Conservation (phyloP, 2,113 vertebrate genomes). For the Dasyornis broadbenti region DNA sequence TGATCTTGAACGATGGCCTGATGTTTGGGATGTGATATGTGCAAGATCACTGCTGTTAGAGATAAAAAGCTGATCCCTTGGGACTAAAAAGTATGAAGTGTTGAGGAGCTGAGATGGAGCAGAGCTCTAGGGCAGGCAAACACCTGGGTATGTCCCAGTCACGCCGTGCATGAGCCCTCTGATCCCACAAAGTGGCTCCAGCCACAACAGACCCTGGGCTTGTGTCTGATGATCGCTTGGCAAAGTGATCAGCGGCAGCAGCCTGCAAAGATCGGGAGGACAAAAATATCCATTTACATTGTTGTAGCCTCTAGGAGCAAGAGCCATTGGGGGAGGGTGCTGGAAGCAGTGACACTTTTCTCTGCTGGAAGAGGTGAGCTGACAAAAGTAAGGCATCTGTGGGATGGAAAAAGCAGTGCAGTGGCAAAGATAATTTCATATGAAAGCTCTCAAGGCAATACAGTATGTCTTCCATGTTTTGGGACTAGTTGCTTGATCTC, state of each 20-base stretch:
- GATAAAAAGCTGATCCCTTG: background rate
- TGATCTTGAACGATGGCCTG: background rate
- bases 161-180: accelerated
- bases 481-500: background rate
- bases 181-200: background rate
- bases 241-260: background rate
- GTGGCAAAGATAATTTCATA: background rate
- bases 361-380: background rate
- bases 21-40: background rate
- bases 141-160: background rate
- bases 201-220: background rate
- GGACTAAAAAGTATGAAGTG: background rate
- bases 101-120: background rate
- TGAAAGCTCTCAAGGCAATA: background rate
- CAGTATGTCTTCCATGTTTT: background rate
- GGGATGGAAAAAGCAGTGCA: background rate
- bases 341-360: background rate
- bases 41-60: background rate
- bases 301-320: background rate
- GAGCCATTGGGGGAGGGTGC: background rate
- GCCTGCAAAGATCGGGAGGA: background rate
- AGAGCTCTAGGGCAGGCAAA: background rate
- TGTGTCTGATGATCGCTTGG: accelerated
- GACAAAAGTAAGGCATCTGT: background rate
- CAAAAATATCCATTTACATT: background rate